Percentiles rank a stretch among this genome's conserved stretches.
These are phyloP conservation scores for Ptychobarbus kaznakovi DNA, from an alignment of 2,797 vertebrate genomes.

Conservation along the genomic window DNA sequence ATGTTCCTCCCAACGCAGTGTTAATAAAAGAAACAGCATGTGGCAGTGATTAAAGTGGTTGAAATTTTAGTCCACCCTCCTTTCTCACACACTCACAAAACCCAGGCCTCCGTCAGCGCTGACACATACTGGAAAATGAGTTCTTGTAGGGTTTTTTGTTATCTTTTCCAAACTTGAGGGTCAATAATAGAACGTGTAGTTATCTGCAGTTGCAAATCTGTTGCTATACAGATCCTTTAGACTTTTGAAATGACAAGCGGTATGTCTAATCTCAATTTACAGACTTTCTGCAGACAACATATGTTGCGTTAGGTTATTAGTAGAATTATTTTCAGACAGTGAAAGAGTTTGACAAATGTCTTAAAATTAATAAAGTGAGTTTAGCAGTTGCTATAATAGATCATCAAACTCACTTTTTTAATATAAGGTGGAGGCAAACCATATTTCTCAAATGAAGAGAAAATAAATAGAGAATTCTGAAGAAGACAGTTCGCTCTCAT, in stretches of 20 bases:
- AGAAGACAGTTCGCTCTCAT: constrained; percentile 62
- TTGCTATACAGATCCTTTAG: constrained; percentile 6
- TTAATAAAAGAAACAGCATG: constrained; percentile 75
- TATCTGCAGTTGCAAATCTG: constrained; percentile 25
- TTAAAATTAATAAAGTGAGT: background rate
- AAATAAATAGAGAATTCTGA: constrained; percentile 23
- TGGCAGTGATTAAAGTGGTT: constrained; percentile 67
- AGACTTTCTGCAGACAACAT: background rate
- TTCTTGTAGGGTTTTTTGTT: constrained; percentile 44
- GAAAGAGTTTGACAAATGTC: background rate
- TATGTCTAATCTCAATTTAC: constrained; percentile 13
- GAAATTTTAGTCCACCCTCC: constrained; percentile 58
- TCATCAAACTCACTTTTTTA: constrained; percentile 1
- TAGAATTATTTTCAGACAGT: background rate
- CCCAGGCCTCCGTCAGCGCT: constrained; percentile 41
- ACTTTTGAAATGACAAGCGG: background rate
- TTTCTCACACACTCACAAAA: constrained; percentile 53
- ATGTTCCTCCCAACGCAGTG: constrained; percentile 63
- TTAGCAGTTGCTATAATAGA: constrained; percentile 26
- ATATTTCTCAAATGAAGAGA: constrained; percentile 25
- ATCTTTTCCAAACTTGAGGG: constrained; percentile 41
- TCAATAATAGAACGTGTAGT: background rate
- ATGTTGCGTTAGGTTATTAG: background rate
- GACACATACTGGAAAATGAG: constrained; percentile 41
- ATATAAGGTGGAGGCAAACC: background rate